These are phyloP conservation scores for Sebastes steindachneri DNA, from an alignment of 2,797 vertebrate species.

Conservation along the genomic window DNA sequence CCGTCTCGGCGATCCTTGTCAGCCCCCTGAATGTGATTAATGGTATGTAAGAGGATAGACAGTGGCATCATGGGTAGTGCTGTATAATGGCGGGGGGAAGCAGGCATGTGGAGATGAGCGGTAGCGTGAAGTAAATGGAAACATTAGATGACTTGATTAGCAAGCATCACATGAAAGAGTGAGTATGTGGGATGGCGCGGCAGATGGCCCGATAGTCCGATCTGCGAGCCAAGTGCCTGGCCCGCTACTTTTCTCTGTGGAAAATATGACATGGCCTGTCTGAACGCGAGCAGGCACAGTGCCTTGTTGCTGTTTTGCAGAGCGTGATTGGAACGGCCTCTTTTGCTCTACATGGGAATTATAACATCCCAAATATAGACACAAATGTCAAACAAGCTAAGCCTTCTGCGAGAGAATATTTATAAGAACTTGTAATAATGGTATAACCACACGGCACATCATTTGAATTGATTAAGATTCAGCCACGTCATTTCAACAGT, in stretches of 20 bases:
- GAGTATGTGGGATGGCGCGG: slow-evolving; percentile 36
- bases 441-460: slow-evolving; percentile 7
- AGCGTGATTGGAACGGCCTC: slow-evolving; percentile 35
- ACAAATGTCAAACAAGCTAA: slow-evolving; percentile 48
- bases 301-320: slow-evolving; percentile 53
- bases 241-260: slow-evolving; percentile 46
- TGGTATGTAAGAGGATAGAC: slow-evolving; percentile 60
- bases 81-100: slow-evolving; percentile 12
- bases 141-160: slow-evolving; percentile 64
- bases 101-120: slow-evolving; percentile 43
- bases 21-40: slow-evolving; percentile 33
- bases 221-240: slow-evolving; percentile 64
- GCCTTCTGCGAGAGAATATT: slow-evolving; percentile 46
- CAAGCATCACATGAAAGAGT: slow-evolving; percentile 48
- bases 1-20: slow-evolving; percentile 16
- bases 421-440: slow-evolving; percentile 33
- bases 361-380: slow-evolving; percentile 65
- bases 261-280: slow-evolving; percentile 66
- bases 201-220: slow-evolving; percentile 71
- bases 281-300: slow-evolving; percentile 39
- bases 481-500: slow-evolving; percentile 1
- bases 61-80: slow-evolving; percentile 23
- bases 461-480: slow-evolving; percentile 46
- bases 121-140: slow-evolving; percentile 43
- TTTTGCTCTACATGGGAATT: slow-evolving; percentile 47